Base-by-base conservation (phyloP, 2,888 invertebrate species). In the Cephus spinipes region DNA sequence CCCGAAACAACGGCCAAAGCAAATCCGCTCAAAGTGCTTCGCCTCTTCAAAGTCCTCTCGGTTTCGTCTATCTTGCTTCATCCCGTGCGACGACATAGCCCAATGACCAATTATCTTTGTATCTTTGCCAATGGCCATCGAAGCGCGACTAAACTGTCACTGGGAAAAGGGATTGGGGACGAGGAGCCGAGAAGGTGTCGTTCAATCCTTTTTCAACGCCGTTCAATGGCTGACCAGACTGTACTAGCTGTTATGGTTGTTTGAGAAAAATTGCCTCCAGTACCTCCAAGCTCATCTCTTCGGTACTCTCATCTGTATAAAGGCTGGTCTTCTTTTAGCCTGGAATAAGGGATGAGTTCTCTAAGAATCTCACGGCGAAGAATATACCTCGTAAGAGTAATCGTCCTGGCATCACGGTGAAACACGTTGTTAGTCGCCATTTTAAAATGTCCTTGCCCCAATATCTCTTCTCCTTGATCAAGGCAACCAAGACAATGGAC, bases 21-120 rank as follows among this genome's bases (percentile, higher is more conserved):
- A 89, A 90, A 90, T 90, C 88, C 85, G 89, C 86, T 89, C 90
- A 90, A 90, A 89, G 89, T 89, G 85, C 86, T 85, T 85, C 55
- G 55, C 71, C 71, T 71, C 71, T 71, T 71, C 71, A 71, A 71
- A 71, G 71, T 71, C 31, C 71, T 32, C 15, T 32, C 31, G 85
- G 81, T 81, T 84, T 83, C 87, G 86, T 85, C 87, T 84, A 84
- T 89, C 88, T 88, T 86, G 85, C 84, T 88, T 85, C 82, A 79
- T 74, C 83, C 77, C 77, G 82, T 86, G 82, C 87, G 85, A 84
- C 85, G 83, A 77, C 82, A 90, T 90, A 90, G 88, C 88, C 88
- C 88, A 88, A 90, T 90, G 90, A 90, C 89, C 90, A 91, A 91
- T 91, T 91, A 91, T 90, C 89, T 87, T 86, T 87, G 88, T 90